Conservation (phyloP, 2,888 invertebrate genomes). For the Tetrapedia diversipes region DNA sequence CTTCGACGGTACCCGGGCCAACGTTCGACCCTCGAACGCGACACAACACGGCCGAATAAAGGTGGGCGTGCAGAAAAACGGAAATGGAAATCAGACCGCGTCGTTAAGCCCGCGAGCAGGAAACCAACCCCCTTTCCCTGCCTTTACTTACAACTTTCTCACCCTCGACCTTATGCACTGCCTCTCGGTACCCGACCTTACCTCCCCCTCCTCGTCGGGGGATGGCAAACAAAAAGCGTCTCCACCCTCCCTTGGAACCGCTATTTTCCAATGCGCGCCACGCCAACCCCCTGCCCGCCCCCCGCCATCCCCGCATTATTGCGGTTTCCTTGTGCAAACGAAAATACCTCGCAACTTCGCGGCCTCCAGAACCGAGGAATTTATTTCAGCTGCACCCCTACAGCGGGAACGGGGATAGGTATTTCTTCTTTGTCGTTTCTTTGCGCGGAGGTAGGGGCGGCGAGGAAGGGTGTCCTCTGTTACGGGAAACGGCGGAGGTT, state of each 20-base stretch:
- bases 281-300: background rate
- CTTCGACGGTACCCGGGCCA: background rate
- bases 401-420: conserved; percentile 7
- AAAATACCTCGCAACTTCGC: conserved; percentile 43
- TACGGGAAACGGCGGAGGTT: background rate
- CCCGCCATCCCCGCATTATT: conserved; percentile 40
- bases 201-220: background rate
- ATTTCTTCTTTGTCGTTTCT: conserved; percentile 3
- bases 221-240: conserved; percentile 46
- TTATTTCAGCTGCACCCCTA: conserved; percentile 44
- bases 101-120: conserved; percentile 37
- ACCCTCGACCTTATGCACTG: conserved; percentile 27
- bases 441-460: too few species aligned
- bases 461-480: background rate
- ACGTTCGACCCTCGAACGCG: background rate
- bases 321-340: conserved; percentile 52
- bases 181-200: background rate
- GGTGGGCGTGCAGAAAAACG: conserved; percentile 33
- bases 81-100: conserved; percentile 49
- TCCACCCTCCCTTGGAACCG: conserved; percentile 25
- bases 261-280: conserved; percentile 48
- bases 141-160: conserved; percentile 49
- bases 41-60: conserved; percentile 15
- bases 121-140: conserved; percentile 32
- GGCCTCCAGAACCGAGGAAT: conserved; percentile 38